Evolutionary conservation across 2,888 invertebrate genomes (phyloP).

Genomic region (Choreutis nemorana): DNA sequence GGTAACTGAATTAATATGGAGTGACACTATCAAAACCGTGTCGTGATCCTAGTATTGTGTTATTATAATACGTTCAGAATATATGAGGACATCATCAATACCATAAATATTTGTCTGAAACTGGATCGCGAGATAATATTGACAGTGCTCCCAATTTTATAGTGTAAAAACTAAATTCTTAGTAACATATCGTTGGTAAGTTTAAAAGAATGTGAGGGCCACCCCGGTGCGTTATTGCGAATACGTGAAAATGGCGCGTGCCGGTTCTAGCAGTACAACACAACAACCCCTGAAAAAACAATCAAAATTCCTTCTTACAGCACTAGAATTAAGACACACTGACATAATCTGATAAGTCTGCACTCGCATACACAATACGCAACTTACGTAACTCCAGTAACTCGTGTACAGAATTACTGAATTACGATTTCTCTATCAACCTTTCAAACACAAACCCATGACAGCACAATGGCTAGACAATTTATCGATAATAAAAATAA

Average conservation of each 20-base stretch:
- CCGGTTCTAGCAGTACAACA: too few species aligned
- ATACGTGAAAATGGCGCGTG: constrained; percentile 47
- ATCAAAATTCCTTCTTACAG: constrained; percentile 7
- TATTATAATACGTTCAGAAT: too few species aligned
- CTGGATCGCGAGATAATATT: too few species aligned
- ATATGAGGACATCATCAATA: too few species aligned
- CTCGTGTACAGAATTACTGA: constrained; percentile 52
- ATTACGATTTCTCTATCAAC: constrained; percentile 56
- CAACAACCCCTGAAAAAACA: neutral
- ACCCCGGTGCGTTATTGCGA: constrained; percentile 43
- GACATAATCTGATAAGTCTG: constrained; percentile 1
- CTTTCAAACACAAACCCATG: constrained; percentile 33
- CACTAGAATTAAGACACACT: constrained; percentile 21
- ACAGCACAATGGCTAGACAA: constrained; percentile 31
- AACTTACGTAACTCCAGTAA: constrained; percentile 44
- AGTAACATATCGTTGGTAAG: constrained; percentile 9
- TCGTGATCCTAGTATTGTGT: too few species aligned
- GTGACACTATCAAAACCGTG: too few species aligned
- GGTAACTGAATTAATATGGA: too few species aligned
- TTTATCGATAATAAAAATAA: constrained; percentile 32
- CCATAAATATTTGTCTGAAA: too few species aligned
- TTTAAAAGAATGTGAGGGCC: constrained; percentile 48
- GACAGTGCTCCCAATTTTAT: too few species aligned
- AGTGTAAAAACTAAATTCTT: constrained; percentile 9
- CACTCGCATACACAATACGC: constrained; percentile 18